Base-by-base conservation (phyloP, 2,113 vertebrate species). In the Elanoides forficatus region DNA sequence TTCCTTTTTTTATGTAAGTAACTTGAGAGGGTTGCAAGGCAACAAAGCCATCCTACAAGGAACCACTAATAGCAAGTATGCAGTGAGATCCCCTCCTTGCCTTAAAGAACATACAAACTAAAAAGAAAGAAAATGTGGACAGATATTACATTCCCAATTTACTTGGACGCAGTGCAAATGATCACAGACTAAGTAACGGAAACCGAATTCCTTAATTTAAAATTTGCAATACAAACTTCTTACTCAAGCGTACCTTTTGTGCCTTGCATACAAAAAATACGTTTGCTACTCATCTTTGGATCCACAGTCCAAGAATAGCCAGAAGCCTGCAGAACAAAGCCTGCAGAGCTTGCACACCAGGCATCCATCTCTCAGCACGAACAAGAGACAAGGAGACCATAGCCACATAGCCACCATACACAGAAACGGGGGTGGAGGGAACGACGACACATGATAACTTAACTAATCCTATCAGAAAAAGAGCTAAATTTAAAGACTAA, bases 401-500 rank as follows among this genome's bases (percentile, higher is more conserved):
- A 78, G 34, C 17, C 72, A 81, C 3, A 1, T 4, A 56, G 17
- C 11, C 58, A 40, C 10, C 17, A 53, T 3, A 63, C 42, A 81
- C 34, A 29, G 42, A 73, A 86, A 72, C 1, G 1, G 21, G 25
- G 23, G 10, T 32, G 25, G 9, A n/a, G 7, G 23, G 56, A 87
- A 74, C 0, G 0, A 38, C 0, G 1, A 50, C 74, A 90, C 55
- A 29, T 10, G 29, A 67, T 1, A 2, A 62, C n/a, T 47, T 60
- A 55, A 82, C 21, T 62, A 92, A 93, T 43, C 52, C 59, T 60
- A 56, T 22, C 56, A 75, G 48, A 68, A 83, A n/a, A 68, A 71
- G n/a, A 68, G 62, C 55, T 78, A 38, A 73, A 90, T 56, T 84
- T 90, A 83, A 95, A 86, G 53, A 68, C 53, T 65, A 76, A 90